These are phyloP conservation scores for Lamellibrachia columna DNA, from an alignment of 2,888 invertebrate species.

Conservation along the genomic window DNA sequence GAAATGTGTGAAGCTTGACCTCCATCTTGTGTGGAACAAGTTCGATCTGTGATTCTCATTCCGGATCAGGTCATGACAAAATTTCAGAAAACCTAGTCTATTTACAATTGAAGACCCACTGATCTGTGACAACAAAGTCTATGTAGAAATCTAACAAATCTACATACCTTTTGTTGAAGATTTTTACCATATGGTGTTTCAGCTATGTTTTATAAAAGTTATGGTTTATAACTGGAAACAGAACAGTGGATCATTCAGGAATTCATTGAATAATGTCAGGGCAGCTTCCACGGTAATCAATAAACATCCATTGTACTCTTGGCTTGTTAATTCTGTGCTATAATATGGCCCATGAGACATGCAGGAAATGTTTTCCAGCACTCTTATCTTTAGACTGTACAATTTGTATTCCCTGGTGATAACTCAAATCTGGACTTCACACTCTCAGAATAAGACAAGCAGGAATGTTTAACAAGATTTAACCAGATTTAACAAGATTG, in stretches of 20 bases:
- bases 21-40: background rate
- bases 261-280: background rate
- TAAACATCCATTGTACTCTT: background rate
- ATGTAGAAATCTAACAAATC: background rate
- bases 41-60: background rate
- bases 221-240: background rate
- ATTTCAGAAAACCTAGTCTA: background rate
- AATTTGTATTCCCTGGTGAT: background rate
- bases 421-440: background rate
- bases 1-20: background rate
- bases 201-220: background rate
- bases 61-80: background rate
- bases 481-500: no score
- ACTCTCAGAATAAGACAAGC: background rate
- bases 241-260: background rate
- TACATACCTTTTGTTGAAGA: background rate
- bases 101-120: background rate
- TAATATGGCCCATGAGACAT: background rate
- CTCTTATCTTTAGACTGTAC: background rate
- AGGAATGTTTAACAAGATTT: background rate
- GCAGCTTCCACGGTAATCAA: background rate
- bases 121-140: background rate
- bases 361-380: background rate
- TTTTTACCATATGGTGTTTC: background rate
- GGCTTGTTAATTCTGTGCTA: background rate